These are phyloP conservation scores for Chaetops frenatus DNA, from an alignment of 2,113 vertebrate species.

Conservation along the genomic window DNA sequence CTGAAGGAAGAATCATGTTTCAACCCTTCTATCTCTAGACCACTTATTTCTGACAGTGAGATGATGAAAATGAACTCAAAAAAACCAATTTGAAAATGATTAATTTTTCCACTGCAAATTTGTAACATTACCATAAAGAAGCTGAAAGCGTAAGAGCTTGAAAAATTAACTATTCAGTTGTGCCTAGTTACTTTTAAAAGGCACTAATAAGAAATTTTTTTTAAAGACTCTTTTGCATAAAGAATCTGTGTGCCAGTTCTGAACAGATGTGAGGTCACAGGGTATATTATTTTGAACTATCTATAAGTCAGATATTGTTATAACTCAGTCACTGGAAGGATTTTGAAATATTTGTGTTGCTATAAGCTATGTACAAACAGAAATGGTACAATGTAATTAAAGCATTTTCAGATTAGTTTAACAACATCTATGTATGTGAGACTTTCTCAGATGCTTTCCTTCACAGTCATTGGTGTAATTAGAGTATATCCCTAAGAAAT, in stretches of 20 bases:
- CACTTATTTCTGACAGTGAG: not conserved
- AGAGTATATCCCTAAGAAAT: not conserved
- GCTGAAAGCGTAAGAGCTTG: not conserved
- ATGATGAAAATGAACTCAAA: not conserved
- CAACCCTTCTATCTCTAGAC: not conserved
- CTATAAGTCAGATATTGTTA: not conserved
- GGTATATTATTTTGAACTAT: not conserved
- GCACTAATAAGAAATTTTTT: not conserved
- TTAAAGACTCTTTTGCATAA: not conserved
- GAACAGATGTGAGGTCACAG: not conserved
- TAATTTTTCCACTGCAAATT: not conserved
- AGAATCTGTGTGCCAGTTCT: not conserved
- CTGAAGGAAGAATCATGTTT: not conserved
- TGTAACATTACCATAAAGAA: not conserved
- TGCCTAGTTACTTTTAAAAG: not conserved
- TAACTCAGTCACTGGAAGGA: not conserved
- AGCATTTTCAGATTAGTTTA: not conserved
- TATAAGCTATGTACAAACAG: not conserved
- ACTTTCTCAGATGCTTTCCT: not conserved
- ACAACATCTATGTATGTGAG: not conserved
- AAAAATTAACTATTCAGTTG: not conserved
- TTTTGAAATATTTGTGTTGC: not conserved
- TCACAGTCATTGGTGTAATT: not conserved
- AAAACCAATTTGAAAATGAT: not conserved
- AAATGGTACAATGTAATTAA: not conserved